A percentile compares a stretch with the other conserved stretches of the same genome.
phyloP scores from a whole-genome alignment of 2,113 vertebrate species.

The Pachypanchax playfairii region DNA sequence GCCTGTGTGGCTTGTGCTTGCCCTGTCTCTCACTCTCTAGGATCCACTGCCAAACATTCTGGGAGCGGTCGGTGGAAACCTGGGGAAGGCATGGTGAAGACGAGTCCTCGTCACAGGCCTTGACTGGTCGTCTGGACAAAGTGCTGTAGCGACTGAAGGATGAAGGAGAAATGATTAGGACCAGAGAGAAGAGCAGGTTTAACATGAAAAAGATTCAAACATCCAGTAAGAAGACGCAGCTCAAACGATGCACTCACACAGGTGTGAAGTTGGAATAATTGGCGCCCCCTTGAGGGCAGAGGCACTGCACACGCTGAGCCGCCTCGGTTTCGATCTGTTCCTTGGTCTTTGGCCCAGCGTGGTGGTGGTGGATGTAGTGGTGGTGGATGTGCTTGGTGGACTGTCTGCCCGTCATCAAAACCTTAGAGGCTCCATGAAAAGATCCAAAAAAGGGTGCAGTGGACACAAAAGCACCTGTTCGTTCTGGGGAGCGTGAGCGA shows the following conservation, averaged over 20 bases:
- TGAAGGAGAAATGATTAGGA: not conserved
- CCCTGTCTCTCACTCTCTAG: constrained; percentile 91
- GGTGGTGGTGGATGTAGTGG: constrained; percentile 96
- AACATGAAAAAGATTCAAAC: not conserved
- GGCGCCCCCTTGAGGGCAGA: constrained; percentile 78
- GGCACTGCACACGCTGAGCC: constrained; percentile 87
- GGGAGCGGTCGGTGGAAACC: constrained; percentile 87
- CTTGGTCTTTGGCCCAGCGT: constrained; percentile 85
- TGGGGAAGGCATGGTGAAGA: constrained; percentile 82
- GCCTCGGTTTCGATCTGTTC: constrained; percentile 93
- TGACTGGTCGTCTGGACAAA: constrained; percentile 81
- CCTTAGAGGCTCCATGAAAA: constrained; percentile 58
- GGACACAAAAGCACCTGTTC: constrained; percentile 8
- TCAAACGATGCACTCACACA: constrained; percentile 68
- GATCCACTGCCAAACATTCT: constrained; percentile 97
- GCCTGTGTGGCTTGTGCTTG: constrained; percentile 93
- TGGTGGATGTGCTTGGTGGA: constrained; percentile 93
- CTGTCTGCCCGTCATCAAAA: constrained; percentile 70
- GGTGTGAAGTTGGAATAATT: constrained; percentile 82
- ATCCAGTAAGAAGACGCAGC: not conserved
- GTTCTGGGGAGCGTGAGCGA: constrained; percentile 86
- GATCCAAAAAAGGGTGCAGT: constrained; percentile 58
- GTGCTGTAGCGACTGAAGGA: constrained; percentile 79
- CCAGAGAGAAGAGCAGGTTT: not conserved
- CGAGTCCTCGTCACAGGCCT: constrained; percentile 77